Conservation (phyloP, 1,140 invertebrate genomes). For the Zaprionus nigranus region DNA sequence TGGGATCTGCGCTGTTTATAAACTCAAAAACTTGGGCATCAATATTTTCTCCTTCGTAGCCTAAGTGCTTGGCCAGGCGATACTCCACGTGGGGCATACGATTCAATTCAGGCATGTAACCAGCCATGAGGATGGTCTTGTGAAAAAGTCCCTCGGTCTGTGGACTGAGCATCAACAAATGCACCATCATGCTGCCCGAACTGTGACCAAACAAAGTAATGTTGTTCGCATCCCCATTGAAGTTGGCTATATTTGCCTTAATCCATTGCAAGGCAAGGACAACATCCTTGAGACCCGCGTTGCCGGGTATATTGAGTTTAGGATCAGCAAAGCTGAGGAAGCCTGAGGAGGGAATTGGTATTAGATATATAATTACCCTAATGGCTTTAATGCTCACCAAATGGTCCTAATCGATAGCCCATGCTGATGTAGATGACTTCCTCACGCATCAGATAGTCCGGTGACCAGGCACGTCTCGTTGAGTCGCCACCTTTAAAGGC, state of each 20-base stretch:
- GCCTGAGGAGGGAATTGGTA: constrained; percentile 35
- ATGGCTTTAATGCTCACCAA: constrained; percentile 62
- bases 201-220: constrained; percentile 86
- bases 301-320: constrained; percentile 86
- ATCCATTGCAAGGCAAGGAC: constrained; percentile 86
- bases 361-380: background rate
- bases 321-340: constrained; percentile 88
- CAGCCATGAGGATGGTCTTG: constrained; percentile 87
- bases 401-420: constrained; percentile 84
- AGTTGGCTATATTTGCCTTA: constrained; percentile 86
- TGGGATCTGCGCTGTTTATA: constrained; percentile 40
- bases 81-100: constrained; percentile 52
- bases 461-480: constrained; percentile 65
- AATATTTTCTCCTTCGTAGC: constrained; percentile 62
- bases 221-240: constrained; percentile 87
- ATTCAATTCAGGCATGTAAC: constrained; percentile 69
- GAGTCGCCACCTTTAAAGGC: constrained; percentile 86
- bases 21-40: constrained; percentile 52
- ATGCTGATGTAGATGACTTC: constrained; percentile 85
- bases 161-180: constrained; percentile 68
- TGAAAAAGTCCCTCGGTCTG: constrained; percentile 85
- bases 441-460: constrained; percentile 86
- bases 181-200: constrained; percentile 84
- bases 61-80: constrained; percentile 65
- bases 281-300: constrained; percentile 86